Evolutionary conservation across 1,140 invertebrate genomes (phyloP), one percentile per base, ranked within the genome.

Genomic region (Trissolcus basalis): DNA sequence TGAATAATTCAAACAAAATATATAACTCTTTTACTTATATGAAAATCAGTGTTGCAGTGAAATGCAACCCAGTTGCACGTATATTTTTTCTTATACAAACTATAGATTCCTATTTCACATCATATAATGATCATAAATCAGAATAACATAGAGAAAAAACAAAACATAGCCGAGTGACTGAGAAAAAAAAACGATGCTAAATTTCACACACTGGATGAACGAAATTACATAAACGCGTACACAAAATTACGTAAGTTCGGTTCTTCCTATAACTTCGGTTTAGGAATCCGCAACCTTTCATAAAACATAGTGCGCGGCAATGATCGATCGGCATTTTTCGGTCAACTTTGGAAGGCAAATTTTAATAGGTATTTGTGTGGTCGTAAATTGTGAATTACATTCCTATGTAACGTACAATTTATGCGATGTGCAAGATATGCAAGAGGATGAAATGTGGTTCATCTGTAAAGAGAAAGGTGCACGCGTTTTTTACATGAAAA

Each of bases 361-460:
- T 58, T 15, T 7, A 32, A 36, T 59, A 48, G 49, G 53, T 59
- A 69, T 69, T 61, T 69, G 65, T 61, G 48, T 32, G 44, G 45
- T 41, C 58, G 55, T 71, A 71, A 63, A 71, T 71, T 58, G 14
- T 58, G 53, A 54, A 63, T 71, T 58, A 51, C 68, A 58, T 58
- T 63, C 44, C 12, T 56, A 56, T 27, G 19, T 61, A 70, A 70
- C 68, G 47, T 19, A 45, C 44, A 53, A 71, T 71, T 71, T 71
- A 71, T 63, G 53, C 14, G 68, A 63, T 65, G 53, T 47, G 60
- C 69, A 33, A 47, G 55, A 65, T 65, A 64, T 65, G 69, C 59
- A 71, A 56, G 59, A 72, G 16, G 43, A 65, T 72, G 53, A 71
- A 63, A 71, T 71, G 53, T 71, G 41, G 59, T 71, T 71, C 68